Evolutionary conservation across 2,113 vertebrate species (phyloP).

Genomic region (Hemibagrus wyckioides): DNA sequence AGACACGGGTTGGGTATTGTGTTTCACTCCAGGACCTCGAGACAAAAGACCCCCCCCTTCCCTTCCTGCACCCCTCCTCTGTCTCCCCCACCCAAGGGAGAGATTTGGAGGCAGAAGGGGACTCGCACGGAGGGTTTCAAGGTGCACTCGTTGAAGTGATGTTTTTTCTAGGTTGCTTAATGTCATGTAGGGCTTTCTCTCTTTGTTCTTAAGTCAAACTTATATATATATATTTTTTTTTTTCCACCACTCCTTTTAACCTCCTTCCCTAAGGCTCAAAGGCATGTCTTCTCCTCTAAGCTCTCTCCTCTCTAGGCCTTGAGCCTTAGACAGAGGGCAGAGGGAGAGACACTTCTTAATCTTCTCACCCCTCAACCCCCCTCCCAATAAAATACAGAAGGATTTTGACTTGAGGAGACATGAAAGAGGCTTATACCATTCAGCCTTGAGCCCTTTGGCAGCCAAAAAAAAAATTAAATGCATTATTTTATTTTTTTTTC

Average conservation of each 20-base stretch:
- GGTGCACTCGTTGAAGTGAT: constrained; percentile 67
- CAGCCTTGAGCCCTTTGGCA: constrained; percentile 76
- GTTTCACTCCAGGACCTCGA: constrained; percentile 77
- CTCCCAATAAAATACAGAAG: constrained; percentile 76
- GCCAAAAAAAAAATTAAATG: constrained; percentile 60
- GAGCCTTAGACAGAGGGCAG: constrained; percentile 52
- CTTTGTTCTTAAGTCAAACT: constrained; percentile 49
- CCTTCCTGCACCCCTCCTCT: constrained; percentile 47
- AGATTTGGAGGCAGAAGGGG: constrained; percentile 69
- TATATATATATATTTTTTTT: constrained; percentile 22
- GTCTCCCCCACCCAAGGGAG: constrained; percentile 66
- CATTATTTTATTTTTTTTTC: constrained; percentile 61
- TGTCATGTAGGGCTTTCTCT: constrained; percentile 41
- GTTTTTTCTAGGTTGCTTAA: constrained; percentile 45
- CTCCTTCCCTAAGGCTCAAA: constrained; percentile 38
- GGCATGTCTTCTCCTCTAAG: constrained; percentile 35
- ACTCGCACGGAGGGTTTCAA: constrained; percentile 64
- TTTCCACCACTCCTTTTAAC: constrained; percentile 26
- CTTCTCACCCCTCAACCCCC: constrained; percentile 57
- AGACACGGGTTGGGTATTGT: constrained; percentile 76
- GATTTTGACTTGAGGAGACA: constrained; percentile 81
- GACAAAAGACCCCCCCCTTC: constrained; percentile 69
- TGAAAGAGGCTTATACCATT: constrained; percentile 80
- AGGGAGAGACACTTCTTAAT: constrained; percentile 77
- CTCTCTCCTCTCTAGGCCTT: constrained; percentile 62